phyloP scores from a whole-genome alignment of 2,888 invertebrate genomes.

The Lepidocyrtoides sp. region DNA sequence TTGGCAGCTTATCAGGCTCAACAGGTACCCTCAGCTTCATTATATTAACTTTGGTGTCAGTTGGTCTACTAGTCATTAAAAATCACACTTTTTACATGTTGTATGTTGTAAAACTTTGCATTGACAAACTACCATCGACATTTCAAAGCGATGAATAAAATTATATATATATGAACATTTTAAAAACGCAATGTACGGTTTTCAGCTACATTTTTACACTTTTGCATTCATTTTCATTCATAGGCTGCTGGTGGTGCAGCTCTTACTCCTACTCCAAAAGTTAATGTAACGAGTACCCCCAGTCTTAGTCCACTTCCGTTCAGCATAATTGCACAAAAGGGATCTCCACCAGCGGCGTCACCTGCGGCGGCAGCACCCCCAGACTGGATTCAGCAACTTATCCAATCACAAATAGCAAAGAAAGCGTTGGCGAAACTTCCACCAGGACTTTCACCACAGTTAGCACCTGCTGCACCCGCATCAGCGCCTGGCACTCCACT shows the following conservation, averaged over 20 bases:
- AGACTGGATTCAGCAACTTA: slow-evolving; percentile 75
- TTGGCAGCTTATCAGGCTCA: slow-evolving; percentile 29
- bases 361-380: slow-evolving; percentile 60
- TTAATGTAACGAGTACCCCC: neutral
- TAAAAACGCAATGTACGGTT: neutral
- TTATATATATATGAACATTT: neutral
- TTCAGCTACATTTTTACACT: neutral
- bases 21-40: slow-evolving; percentile 53
- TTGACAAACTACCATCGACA: slow-evolving; percentile 34
- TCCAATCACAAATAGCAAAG: slow-evolving; percentile 70
- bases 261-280: neutral
- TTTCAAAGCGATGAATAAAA: slow-evolving; percentile 62
- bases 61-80: neutral
- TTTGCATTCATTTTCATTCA: slow-evolving; percentile 30
- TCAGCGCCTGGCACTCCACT: neutral
- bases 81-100: neutral
- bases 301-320: slow-evolving; percentile 63
- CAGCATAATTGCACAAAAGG: slow-evolving; percentile 68
- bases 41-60: slow-evolving; percentile 33
- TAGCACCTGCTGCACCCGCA: slow-evolving; percentile 1
- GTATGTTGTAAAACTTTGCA: slow-evolving; percentile 53
- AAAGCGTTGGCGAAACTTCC: slow-evolving; percentile 52
- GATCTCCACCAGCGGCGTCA: slow-evolving; percentile 45
- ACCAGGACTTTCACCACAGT: neutral
- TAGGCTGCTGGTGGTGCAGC: slow-evolving; percentile 33